A percentile compares a stretch with the other conserved stretches of the same genome.
phyloP scores from a whole-genome alignment of 1,140 invertebrate genomes.

The Dinothrombium tinctorium region DNA sequence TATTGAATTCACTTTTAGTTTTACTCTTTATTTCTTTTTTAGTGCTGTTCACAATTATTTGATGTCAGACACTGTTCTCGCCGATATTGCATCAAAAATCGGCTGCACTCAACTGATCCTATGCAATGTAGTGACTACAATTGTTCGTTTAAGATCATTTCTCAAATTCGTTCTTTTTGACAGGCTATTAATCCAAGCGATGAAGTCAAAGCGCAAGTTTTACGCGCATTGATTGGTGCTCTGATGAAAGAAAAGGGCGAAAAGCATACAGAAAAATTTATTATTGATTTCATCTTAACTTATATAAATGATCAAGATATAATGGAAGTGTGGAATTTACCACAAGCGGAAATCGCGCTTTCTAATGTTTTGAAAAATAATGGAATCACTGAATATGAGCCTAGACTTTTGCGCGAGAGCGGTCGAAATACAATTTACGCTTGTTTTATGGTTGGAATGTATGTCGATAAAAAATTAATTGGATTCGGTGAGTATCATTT shows the following conservation, averaged over 20 bases:
- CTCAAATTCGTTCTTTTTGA: too few species aligned
- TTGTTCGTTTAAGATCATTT: too few species aligned
- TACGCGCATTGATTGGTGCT: slow-evolving; percentile 59
- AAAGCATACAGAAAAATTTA: slow-evolving; percentile 39
- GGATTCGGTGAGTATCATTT: slow-evolving; percentile 38
- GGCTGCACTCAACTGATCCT: too few species aligned
- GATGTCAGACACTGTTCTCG: too few species aligned
- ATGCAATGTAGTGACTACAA: too few species aligned
- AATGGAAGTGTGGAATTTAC: slow-evolving; percentile 50
- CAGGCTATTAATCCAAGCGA: too few species aligned
- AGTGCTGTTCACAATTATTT: too few species aligned
- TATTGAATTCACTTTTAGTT: too few species aligned
- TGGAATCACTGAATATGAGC: slow-evolving; percentile 33
- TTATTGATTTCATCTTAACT: slow-evolving; percentile 61
- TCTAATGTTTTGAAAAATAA: slow-evolving; percentile 30
- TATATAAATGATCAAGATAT: slow-evolving; percentile 55
- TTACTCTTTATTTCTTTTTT: too few species aligned
- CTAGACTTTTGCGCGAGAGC: slow-evolving; percentile 47
- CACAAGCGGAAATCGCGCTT: slow-evolving; percentile 45
- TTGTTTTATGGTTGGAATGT: slow-evolving; percentile 59
- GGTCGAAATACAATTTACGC: slow-evolving; percentile 52
- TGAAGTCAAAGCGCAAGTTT: too few species aligned
- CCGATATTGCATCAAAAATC: too few species aligned
- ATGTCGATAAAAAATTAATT: slow-evolving; percentile 49
- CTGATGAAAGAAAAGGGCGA: slow-evolving; percentile 28